These are phyloP conservation scores for Stegana nigrithorax DNA, from an alignment of 2,888 invertebrate species.

Conservation along the genomic window DNA sequence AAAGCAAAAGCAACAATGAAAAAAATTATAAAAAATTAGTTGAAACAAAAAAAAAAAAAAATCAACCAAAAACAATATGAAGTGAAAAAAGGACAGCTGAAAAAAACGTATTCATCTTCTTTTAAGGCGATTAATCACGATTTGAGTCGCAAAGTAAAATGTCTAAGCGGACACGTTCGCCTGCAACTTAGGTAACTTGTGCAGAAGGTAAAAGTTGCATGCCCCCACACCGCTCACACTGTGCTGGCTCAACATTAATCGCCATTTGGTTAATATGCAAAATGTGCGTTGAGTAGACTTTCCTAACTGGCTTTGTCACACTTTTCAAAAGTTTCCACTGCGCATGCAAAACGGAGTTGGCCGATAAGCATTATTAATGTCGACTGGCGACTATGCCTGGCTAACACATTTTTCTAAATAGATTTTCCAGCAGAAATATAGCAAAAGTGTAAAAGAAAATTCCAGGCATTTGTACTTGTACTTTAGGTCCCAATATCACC, in stretches of 20 bases:
- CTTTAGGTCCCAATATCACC: too few species aligned
- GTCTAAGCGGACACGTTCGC: conserved; percentile 2
- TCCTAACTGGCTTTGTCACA: conserved; percentile 60
- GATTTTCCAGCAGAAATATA: too few species aligned
- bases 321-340: conserved; percentile 64
- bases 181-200: not conserved
- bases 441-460: not conserved
- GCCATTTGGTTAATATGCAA: conserved; percentile 14
- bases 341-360: conserved; percentile 58
- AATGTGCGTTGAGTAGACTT: conserved; percentile 29
- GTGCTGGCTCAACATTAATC: not conserved
- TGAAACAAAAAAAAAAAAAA: not conserved
- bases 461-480: not conserved
- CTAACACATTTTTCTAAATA: too few species aligned
- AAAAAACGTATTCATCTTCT: conserved; percentile 57
- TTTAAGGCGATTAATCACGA: conserved; percentile 58
- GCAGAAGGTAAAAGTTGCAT: not conserved
- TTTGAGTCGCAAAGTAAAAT: too few species aligned
- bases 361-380: conserved; percentile 51
- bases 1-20: conserved; percentile 4
- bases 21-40: too few species aligned
- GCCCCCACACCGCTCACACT: not conserved
- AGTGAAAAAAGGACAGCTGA: conserved; percentile 25
- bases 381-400: too few species aligned
- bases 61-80: not conserved